Percentiles rank a stretch among this genome's conserved stretches.
phyloP scores from a whole-genome alignment of 2,797 vertebrate genomes.

The Peromyscus melanophrys region DNA sequence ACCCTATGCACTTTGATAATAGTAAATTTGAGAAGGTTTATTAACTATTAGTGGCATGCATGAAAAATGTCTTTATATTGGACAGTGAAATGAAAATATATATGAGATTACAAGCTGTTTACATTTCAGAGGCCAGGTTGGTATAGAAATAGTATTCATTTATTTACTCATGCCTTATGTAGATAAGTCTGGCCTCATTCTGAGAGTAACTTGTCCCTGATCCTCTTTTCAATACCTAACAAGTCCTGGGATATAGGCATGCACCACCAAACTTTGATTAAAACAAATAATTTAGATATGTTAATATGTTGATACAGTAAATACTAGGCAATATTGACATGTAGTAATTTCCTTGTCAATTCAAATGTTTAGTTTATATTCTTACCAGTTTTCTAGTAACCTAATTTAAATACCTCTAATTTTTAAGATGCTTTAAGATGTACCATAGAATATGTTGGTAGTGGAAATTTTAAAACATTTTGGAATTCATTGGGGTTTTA shows the following conservation, averaged over 20 bases:
- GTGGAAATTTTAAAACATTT: not conserved
- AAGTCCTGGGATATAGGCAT: no score
- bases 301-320: not conserved
- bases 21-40: not conserved
- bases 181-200: not conserved
- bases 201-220: not conserved
- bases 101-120: not conserved
- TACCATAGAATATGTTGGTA: not conserved
- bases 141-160: not conserved
- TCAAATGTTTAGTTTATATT: not conserved
- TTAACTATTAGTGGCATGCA: constrained; percentile 21
- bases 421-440: not conserved
- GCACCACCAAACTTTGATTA: not conserved
- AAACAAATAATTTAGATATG: not conserved
- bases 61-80: not conserved
- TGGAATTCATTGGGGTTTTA: not conserved
- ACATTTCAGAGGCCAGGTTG: not conserved
- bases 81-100: not conserved
- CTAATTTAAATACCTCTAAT: not conserved
- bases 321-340: not conserved
- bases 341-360: not conserved
- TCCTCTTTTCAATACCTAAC: not conserved
- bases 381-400: not conserved
- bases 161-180: no score
- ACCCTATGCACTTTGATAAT: not conserved